phyloP scores from a whole-genome alignment of 2,797 vertebrate species.

The Melanotaenia nigrans region DNA sequence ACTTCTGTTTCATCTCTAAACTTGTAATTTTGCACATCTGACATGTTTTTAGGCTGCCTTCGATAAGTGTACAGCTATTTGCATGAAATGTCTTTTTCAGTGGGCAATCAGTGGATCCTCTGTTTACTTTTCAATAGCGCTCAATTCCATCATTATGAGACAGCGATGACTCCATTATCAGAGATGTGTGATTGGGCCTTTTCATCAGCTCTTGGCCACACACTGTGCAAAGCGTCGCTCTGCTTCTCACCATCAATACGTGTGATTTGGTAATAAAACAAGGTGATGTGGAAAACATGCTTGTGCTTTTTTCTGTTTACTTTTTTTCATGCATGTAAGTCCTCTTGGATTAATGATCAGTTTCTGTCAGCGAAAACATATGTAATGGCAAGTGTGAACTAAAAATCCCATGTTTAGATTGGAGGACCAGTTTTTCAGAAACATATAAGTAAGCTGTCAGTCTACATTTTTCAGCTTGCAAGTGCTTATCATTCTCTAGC shows the following conservation, averaged over 20 bases:
- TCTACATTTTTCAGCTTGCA: slow-evolving; percentile 36
- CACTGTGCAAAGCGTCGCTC: slow-evolving; percentile 66
- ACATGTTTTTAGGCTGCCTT: slow-evolving; percentile 25
- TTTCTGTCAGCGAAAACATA: slow-evolving; percentile 10
- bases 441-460: background rate
- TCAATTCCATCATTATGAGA: slow-evolving; percentile 75
- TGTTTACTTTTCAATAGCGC: slow-evolving; percentile 77
- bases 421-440: slow-evolving; percentile 7
- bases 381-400: background rate
- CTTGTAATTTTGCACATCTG: slow-evolving; percentile 38
- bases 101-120: slow-evolving; percentile 75
- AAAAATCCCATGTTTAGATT: slow-evolving; percentile 25
- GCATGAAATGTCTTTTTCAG: slow-evolving; percentile 51
- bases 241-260: slow-evolving; percentile 75
- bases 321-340: slow-evolving; percentile 5
- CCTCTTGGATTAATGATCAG: slow-evolving; percentile 25
- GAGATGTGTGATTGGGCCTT: slow-evolving; percentile 77
- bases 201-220: slow-evolving; percentile 76
- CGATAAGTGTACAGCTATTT: slow-evolving; percentile 46
- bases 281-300: slow-evolving; percentile 62
- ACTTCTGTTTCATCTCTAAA: slow-evolving; percentile 10
- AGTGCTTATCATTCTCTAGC: slow-evolving; percentile 33
- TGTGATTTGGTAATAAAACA: slow-evolving; percentile 80
- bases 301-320: slow-evolving; percentile 20
- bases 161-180: slow-evolving; percentile 72